These are phyloP conservation scores for Sebastes trivittatus DNA, from an alignment of 2,797 vertebrate genomes.

Conservation along the genomic window DNA sequence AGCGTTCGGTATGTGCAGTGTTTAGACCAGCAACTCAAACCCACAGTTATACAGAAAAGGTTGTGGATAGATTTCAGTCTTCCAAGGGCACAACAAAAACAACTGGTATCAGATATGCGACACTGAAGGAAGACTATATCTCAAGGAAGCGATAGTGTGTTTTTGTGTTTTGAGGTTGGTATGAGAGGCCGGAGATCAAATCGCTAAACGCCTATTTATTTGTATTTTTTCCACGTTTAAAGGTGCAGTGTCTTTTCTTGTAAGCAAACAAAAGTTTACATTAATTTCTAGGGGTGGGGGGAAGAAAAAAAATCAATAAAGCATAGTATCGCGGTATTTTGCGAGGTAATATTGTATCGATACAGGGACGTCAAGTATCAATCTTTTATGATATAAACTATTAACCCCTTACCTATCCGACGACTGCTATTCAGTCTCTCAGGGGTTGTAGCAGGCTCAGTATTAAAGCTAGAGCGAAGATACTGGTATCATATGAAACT, in stretches of 20 bases:
- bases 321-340: too few relatives aligned
- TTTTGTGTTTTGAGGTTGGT: slow-evolving; percentile 4
- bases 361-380: too few relatives aligned
- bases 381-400: too few relatives aligned
- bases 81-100: slow-evolving; percentile 40
- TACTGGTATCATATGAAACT: too few relatives aligned
- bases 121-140: background rate
- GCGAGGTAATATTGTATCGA: too few relatives aligned
- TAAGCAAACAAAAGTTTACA: background rate
- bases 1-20: slow-evolving; percentile 15
- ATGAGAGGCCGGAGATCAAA: background rate
- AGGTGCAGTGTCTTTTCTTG: background rate
- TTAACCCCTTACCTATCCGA: too few relatives aligned
- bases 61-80: slow-evolving; percentile 56
- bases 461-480: too few relatives aligned
- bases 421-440: too few relatives aligned
- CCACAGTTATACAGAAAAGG: slow-evolving; percentile 16
- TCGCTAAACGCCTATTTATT: background rate
- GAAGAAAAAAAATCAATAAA: too few relatives aligned
- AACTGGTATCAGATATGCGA: slow-evolving; percentile 38
- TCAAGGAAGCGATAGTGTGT: background rate
- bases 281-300: too few relatives aligned
- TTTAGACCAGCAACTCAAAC: slow-evolving; percentile 61
- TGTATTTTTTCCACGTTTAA: background rate
- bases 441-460: too few relatives aligned